Evolutionary conservation across 2,113 vertebrate genomes (phyloP).

Genomic region (Solenodon paradoxus): DNA sequence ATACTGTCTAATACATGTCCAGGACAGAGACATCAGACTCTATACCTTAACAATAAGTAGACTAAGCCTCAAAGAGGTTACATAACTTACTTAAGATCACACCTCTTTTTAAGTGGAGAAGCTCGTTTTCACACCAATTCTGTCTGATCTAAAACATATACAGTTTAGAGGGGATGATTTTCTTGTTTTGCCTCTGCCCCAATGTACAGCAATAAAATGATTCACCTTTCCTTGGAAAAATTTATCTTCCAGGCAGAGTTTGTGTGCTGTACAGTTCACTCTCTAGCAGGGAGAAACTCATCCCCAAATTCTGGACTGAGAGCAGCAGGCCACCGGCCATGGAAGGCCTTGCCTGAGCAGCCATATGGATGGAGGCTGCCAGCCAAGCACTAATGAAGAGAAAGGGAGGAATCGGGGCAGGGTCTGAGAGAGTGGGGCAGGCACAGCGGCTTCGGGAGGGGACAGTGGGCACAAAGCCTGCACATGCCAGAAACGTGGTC

Average conservation of each 20-base stretch:
- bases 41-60: conserved; percentile 11
- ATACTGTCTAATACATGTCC: background rate
- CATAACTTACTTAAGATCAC: background rate
- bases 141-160: background rate
- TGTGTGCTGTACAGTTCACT: background rate
- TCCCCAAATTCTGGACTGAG: conserved; percentile 22
- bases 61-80: background rate
- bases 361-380: conserved; percentile 17
- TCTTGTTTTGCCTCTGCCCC: background rate
- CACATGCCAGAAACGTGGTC: background rate
- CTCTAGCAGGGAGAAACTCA: background rate
- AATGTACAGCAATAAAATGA: background rate
- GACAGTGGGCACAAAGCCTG: background rate
- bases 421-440: background rate
- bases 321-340: background rate
- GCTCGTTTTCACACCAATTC: background rate
- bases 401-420: background rate
- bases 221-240: background rate
- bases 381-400: conserved; percentile 52
- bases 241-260: background rate
- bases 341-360: conserved; percentile 53
- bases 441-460: background rate
- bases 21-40: background rate
- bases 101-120: background rate
- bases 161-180: background rate